Base-by-base conservation (phyloP, 2,888 invertebrate genomes). In the Ennomos fuscantarius region DNA sequence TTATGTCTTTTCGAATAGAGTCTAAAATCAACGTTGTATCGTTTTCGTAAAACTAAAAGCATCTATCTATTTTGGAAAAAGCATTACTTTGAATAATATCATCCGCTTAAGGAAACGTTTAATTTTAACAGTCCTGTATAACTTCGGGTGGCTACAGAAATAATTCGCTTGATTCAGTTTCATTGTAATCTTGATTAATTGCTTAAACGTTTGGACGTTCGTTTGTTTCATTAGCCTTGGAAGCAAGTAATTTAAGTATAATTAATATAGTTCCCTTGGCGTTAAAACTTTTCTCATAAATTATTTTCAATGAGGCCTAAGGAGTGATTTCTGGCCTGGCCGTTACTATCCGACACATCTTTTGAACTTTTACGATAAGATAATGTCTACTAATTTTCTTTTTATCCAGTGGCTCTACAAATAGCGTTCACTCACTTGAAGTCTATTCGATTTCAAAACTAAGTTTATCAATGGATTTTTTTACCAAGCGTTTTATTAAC, bases 251-350 rank as follows among this genome's bases (percentile, higher is more conserved):
- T 59, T 61, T 40, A 54, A 40, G 36, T 56, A 40, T 40, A 55
- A 50, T 62, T 49, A 63, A 50, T 36, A 11, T 35, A 46, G 40
- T 57, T 56, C 24, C 39, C 31, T 10, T 48, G 13, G 24, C 40
- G 35, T 55, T 48, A 48, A 61, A 62, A 60, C 55, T 55, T 62
- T 60, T 39, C 45, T 33, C 57, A 39, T 60, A 35, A 50, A 54
- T 60, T 55, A 45, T 9, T 45, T 34, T 39, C 34, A 24, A 12
- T 10, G 9, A 3, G 31, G 35, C 36, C 1, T n/a, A 15, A 24
- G 24, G 24, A 24, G 24, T 24, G 24, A 6, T 24, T 24, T 24
- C 15, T 15, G 3, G 3, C 15, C 15, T 15, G 15, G 15, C 6
- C 2, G 6, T 24, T 24, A 24, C 24, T 24, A 6, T 24, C 6